Conservation (phyloP, 92 coral and sea anemone species). For the Epizoanthus stellaris region DNA sequence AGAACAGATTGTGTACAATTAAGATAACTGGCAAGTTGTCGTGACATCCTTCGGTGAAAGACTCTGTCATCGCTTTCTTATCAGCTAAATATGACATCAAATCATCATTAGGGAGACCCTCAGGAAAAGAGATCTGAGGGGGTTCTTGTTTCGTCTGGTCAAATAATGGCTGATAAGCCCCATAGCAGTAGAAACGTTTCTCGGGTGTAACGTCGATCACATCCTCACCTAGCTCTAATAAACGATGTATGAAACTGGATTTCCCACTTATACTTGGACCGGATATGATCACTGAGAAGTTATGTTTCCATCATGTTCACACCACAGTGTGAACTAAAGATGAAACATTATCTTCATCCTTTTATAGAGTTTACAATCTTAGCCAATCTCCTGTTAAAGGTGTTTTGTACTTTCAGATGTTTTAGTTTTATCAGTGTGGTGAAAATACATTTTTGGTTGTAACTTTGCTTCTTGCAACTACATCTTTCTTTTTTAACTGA, state of each 20-base stretch:
- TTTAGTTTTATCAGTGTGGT: no score
- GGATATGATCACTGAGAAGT: conserved; percentile 37
- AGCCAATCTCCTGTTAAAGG: no score
- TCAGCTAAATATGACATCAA: conserved; percentile 51
- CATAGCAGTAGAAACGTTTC: conserved; percentile 51
- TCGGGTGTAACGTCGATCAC: conserved; percentile 41
- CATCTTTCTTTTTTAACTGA: conserved; percentile 3
- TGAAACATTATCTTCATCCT: no score
- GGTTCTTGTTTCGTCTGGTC: conserved; percentile 32
- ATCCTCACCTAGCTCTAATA: conserved; percentile 14
- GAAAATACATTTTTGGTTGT: neutral
- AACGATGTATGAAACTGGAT: conserved; percentile 45
- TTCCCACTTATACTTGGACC: conserved; percentile 39
- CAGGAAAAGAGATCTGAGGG: conserved; percentile 36
- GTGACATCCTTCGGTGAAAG: conserved; percentile 32
- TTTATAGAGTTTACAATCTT: no score
- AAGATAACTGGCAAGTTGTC: neutral
- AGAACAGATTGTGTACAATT: no score
- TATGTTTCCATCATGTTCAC: conserved; percentile 37
- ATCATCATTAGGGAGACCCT: conserved; percentile 34
- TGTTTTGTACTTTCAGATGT: no score
- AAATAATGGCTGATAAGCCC: conserved; percentile 41
- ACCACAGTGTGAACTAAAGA: conserved; percentile 3
- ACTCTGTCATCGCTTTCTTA: conserved; percentile 40
- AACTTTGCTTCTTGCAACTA: conserved; percentile 31